Evolutionary conservation across 2,797 vertebrate species (phyloP).

Genomic region (Onychomys torridus): DNA sequence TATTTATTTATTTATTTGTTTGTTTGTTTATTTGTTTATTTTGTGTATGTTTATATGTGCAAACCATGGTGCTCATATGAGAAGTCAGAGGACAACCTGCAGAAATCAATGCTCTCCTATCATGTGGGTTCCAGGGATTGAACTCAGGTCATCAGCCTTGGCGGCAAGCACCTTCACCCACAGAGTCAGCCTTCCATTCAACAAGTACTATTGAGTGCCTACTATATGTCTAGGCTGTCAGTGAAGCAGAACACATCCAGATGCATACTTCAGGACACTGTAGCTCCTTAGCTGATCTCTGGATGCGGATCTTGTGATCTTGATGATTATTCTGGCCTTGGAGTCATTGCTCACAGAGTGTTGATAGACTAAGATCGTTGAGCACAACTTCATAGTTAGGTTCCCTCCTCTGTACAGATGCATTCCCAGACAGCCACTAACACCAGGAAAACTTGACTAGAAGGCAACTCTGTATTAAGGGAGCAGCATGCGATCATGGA

Average conservation of each 20-base stretch:
- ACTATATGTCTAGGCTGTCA: background rate
- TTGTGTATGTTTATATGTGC: background rate
- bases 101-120: background rate
- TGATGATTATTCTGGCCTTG: background rate
- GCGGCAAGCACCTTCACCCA: background rate
- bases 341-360: background rate
- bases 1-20: slow-evolving; percentile 33
- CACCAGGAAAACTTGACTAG: background rate
- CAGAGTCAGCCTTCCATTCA: background rate
- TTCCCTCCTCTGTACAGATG: background rate
- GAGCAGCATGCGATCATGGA: background rate
- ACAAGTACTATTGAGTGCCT: background rate
- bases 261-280: background rate
- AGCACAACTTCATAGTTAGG: background rate
- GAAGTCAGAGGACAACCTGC: background rate
- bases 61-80: background rate
- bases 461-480: background rate
- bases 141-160: background rate
- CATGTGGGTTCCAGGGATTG: background rate
- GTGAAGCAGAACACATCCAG: background rate
- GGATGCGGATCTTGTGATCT: background rate
- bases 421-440: background rate
- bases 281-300: background rate
- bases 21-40: background rate
- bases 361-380: background rate